These are phyloP conservation scores for Marasmarcha lunaedactyla DNA, from an alignment of 2,888 invertebrate species.

Conservation along the genomic window DNA sequence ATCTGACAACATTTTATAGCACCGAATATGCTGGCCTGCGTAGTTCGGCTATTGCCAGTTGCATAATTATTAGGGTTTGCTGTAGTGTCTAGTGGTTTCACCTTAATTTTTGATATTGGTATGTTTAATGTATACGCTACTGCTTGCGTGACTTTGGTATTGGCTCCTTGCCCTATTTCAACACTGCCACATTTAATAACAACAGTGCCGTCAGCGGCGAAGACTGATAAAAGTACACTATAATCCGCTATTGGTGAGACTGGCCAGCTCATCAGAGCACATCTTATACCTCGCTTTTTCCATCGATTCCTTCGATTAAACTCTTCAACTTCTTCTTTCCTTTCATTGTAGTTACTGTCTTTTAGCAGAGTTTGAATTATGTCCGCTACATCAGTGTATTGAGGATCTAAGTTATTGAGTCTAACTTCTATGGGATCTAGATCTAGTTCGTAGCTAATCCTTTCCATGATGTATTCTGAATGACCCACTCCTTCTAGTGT, in stretches of 20 bases:
- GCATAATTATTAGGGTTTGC: constrained; percentile 73
- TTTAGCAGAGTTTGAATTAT: constrained; percentile 25
- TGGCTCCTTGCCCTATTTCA: constrained; percentile 85
- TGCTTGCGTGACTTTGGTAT: constrained; percentile 78
- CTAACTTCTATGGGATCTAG: constrained; percentile 16
- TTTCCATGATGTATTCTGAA: constrained; percentile 13
- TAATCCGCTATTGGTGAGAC: constrained; percentile 61
- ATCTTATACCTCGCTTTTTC: constrained; percentile 80
- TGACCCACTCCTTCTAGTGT: background rate
- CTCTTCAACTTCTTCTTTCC: constrained; percentile 62
- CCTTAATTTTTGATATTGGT: constrained; percentile 71
- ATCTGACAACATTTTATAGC: constrained; percentile 61
- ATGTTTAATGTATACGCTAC: constrained; percentile 75
- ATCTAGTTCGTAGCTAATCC: constrained; percentile 12
- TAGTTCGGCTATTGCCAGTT: constrained; percentile 74
- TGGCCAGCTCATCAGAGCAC: constrained; percentile 78
- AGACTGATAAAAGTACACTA: constrained; percentile 74
- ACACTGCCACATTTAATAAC: constrained; percentile 78
- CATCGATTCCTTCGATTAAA: constrained; percentile 79
- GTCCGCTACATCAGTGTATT: constrained; percentile 7
- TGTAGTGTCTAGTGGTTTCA: constrained; percentile 73
- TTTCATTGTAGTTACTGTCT: constrained; percentile 62
- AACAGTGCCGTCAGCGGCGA: constrained; percentile 78
- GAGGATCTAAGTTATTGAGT: constrained; percentile 12
- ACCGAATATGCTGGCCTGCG: constrained; percentile 30